Conservation (phyloP, 2,888 invertebrate genomes). For the Eucriotettix oculatus region DNA sequence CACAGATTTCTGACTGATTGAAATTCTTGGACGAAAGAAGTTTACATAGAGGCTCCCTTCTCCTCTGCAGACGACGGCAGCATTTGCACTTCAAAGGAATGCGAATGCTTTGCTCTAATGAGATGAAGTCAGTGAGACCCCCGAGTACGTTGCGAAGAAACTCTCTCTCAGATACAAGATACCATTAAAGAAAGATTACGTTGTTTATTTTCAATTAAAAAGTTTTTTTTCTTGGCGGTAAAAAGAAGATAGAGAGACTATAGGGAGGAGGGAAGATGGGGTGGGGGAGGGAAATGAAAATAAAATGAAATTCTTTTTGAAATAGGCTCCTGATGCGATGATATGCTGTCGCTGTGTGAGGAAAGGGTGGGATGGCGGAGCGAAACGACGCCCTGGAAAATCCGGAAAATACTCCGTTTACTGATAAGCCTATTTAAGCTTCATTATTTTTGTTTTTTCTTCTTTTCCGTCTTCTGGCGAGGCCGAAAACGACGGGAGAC, state of each 20-base stretch:
- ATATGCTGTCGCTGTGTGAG: no score
- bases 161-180: conserved; percentile 4
- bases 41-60: conserved; percentile 1
- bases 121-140: conserved; percentile 6
- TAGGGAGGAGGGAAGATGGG: no score
- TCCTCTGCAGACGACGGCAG: conserved; percentile 1
- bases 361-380: no score
- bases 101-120: conserved; percentile 5
- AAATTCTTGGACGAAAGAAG: conserved; percentile 5
- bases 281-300: no score
- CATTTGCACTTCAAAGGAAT: conserved; percentile 10
- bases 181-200: conserved; percentile 6
- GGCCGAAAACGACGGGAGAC: no score
- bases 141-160: not conserved
- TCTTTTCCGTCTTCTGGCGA: no score
- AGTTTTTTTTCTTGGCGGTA: not conserved
- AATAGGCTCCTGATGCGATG: no score
- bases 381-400: no score
- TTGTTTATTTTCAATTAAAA: conserved; percentile 8
- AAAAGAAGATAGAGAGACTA: not conserved
- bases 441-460: no score
- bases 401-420: no score
- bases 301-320: no score
- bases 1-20: conserved; percentile 7
- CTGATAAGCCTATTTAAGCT: no score